These are phyloP conservation scores for Leptopilina clavipes DNA, from an alignment of 1,140 invertebrate genomes.

Conservation along the genomic window DNA sequence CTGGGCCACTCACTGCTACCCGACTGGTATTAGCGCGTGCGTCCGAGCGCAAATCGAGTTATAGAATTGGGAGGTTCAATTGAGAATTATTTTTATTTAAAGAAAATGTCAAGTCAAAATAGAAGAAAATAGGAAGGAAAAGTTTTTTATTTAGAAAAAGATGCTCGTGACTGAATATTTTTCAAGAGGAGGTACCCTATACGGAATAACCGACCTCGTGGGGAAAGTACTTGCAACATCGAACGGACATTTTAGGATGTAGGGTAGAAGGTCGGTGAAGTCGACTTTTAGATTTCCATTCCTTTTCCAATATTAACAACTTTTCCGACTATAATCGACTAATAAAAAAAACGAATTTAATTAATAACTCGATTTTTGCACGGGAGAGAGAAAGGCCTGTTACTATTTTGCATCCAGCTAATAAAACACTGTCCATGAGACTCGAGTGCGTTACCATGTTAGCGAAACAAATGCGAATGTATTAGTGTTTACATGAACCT, in stretches of 20 bases:
- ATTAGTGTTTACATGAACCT: constrained; percentile 2
- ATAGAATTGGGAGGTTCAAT: no score
- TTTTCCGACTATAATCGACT: background rate
- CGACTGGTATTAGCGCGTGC: no score
- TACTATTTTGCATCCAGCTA: background rate
- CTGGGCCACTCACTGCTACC: no score
- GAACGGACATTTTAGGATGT: constrained; percentile 27
- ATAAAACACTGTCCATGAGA: background rate
- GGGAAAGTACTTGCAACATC: background rate
- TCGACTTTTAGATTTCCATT: background rate
- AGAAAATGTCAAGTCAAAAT: background rate
- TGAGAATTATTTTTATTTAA: no score
- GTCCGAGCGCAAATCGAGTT: no score
- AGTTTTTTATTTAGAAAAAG: background rate
- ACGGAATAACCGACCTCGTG: constrained; percentile 10
- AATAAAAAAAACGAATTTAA: constrained; percentile 38
- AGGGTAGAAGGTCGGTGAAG: constrained; percentile 3
- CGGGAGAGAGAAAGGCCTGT: no score
- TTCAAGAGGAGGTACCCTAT: constrained; percentile 5
- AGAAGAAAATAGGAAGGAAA: background rate
- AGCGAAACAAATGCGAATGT: background rate
- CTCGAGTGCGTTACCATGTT: constrained; percentile 16
- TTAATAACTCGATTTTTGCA: no score
- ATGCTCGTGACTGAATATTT: background rate
- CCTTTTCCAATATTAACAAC: constrained; percentile 12